These are phyloP conservation scores for Myripristis murdjan DNA, from an alignment of 2,797 vertebrate genomes.

Conservation along the genomic window DNA sequence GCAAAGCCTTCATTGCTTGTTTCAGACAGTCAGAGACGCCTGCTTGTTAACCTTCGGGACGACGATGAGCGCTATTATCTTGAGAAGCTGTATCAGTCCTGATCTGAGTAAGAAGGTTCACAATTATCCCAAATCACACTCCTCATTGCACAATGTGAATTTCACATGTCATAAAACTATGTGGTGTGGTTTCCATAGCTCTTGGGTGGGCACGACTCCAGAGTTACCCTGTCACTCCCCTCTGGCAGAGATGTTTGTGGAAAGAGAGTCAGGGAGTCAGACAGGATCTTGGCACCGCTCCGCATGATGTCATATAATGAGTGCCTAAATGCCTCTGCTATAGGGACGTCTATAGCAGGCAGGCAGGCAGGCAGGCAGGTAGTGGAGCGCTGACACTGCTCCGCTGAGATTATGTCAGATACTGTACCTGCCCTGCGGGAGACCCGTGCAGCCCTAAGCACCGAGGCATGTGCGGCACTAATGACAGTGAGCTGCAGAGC, in stretches of 20 bases:
- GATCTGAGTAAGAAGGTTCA: slow-evolving; percentile 7
- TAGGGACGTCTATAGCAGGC: slow-evolving; percentile 28
- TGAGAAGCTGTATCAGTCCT: slow-evolving; percentile 9
- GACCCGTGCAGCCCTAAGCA: slow-evolving; percentile 23
- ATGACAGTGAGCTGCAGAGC: slow-evolving; percentile 31
- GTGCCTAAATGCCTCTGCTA: slow-evolving; percentile 50
- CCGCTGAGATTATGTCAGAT: slow-evolving; percentile 73
- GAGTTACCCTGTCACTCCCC: slow-evolving; percentile 50
- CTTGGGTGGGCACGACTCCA: slow-evolving; percentile 65
- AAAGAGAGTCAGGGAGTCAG: slow-evolving; percentile 59
- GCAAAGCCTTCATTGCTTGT: slow-evolving; percentile 34
- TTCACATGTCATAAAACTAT: slow-evolving; percentile 63
- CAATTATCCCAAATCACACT: slow-evolving; percentile 46
- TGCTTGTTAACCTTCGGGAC: slow-evolving; percentile 18
- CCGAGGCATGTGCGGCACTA: slow-evolving; percentile 36
- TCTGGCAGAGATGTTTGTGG: slow-evolving; percentile 56
- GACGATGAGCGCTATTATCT: slow-evolving; percentile 4
- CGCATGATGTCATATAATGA: slow-evolving; percentile 80
- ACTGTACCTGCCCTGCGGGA: slow-evolving; percentile 47
- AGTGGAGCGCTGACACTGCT: slow-evolving; percentile 71
- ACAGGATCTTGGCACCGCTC: slow-evolving; percentile 66
- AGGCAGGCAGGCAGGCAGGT: slow-evolving; percentile 59
- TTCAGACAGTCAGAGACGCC: slow-evolving; percentile 41
- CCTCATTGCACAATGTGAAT: slow-evolving; percentile 43
- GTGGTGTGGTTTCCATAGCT: slow-evolving; percentile 50